Evolutionary conservation across 2,113 vertebrate species (phyloP).

Genomic region (Raphicerus campestris): DNA sequence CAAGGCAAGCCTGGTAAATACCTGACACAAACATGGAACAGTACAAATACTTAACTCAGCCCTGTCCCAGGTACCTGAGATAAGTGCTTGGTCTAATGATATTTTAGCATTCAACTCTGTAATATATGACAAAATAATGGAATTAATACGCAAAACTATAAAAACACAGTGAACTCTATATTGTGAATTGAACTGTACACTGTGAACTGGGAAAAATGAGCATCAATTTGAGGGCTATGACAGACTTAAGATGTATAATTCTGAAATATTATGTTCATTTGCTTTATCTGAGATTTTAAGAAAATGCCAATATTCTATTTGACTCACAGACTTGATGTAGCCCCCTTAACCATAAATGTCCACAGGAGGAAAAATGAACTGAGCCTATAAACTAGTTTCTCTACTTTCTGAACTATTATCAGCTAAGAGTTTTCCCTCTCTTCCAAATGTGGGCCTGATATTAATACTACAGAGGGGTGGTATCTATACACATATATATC

Average conservation of each 20-base stretch:
- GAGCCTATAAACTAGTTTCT: background rate
- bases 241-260: constrained; percentile 31
- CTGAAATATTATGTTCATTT: background rate
- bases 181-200: background rate
- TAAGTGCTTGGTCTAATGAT: background rate
- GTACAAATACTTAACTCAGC: background rate
- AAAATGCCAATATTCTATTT: background rate
- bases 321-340: background rate
- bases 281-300: background rate
- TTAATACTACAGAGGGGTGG: background rate
- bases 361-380: background rate
- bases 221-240: background rate
- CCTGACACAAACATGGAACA: constrained; percentile 8
- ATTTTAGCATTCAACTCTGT: background rate
- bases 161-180: background rate
- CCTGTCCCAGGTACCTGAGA: background rate
- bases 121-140: background rate
- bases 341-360: background rate
- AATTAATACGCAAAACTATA: background rate
- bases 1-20: background rate
- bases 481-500: background rate
- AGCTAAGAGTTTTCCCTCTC: background rate
- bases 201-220: background rate
- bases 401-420: background rate
- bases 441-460: background rate